phyloP scores from a whole-genome alignment of 2,888 invertebrate species.

The Tribolium freemani region DNA sequence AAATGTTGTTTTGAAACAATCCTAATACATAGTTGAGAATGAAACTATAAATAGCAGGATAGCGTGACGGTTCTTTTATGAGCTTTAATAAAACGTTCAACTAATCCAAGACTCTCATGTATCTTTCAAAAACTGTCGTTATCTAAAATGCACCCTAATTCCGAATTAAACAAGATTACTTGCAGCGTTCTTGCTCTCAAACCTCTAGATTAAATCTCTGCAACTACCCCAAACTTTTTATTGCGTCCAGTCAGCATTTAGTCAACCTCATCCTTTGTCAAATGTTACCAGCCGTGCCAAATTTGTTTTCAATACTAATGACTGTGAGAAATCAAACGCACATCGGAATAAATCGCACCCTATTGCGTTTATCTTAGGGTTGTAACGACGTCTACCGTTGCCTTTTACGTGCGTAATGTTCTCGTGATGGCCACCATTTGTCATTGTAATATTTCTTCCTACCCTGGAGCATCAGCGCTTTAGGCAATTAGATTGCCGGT shows the following conservation, averaged over 20 bases:
- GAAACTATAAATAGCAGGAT: no score
- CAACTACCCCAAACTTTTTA: background rate
- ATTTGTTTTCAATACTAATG: conserved; percentile 35
- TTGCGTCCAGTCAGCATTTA: background rate
- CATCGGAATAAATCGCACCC: conserved; percentile 19
- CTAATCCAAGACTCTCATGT: background rate
- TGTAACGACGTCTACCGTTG: conserved; percentile 31
- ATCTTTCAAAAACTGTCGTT: background rate
- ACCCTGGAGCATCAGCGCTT: conserved; percentile 24
- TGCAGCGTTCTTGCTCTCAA: background rate
- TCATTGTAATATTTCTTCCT: conserved; percentile 38
- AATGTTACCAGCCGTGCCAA: background rate
- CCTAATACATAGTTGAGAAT: no score
- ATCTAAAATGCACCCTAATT: background rate
- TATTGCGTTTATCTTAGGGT: conserved; percentile 27
- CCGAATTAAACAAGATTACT: background rate
- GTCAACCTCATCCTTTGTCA: background rate
- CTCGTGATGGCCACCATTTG: conserved; percentile 36
- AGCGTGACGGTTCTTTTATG: no score
- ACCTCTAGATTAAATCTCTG: background rate
- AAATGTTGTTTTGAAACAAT: no score
- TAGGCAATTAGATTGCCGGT: conserved; percentile 39
- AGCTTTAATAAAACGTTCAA: no score
- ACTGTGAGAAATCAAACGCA: conserved; percentile 16
- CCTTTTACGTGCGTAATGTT: conserved; percentile 29